Base-by-base conservation (phyloP, 2,888 invertebrate species). In the Xylota segnis region DNA sequence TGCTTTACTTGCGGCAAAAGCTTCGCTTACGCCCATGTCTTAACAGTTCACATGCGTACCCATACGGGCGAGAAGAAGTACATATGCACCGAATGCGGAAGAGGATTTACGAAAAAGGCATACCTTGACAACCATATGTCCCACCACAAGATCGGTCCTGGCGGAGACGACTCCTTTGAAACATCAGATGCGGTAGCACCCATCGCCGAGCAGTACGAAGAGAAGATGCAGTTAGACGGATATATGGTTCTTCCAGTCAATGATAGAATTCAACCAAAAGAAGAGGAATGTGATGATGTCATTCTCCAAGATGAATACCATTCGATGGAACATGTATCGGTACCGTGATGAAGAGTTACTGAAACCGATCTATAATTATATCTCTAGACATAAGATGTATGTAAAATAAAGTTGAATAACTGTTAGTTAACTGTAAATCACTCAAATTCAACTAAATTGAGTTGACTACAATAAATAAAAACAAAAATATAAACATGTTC, bases 11-110 rank as follows among this genome's bases (percentile, higher is more conserved):
- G 92, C 81, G 89, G 90, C 18, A 92, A 92, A 83, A 89, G 90
- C 1, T 92, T 92, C 76, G 92, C 92, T 14, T 92, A 92, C 43
- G 90, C 92, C 1, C 92, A 92, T 72, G 92, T 92, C 0, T 87
- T 92, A 0, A 90, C 91, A 2, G 91, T 91, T 27, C 92, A 92
- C 18, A 83, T 90, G 37, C 89, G 91, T 9, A 91, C 91, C 0
- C 92, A 92, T 70, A 92, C 92, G 0, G 92, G 92, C 9, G 91
- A 92, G 58, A 92, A 92, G 74, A 91, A 91, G 86, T 92, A 91
- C 74, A 90, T 90, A 83, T 92, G 92, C 87, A 87, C 88, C 0
- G 88, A 89, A 4, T 92, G 92, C 70, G 90, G 90, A 7, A 91
- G 91, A 83, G 91, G 92, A 3, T 92, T 92, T 82, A 92, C 92